Evolutionary conservation across 1,140 invertebrate species (phyloP), one percentile per base, ranked within the genome.

Genomic region (Scaptodrosophila lebanonensis): DNA sequence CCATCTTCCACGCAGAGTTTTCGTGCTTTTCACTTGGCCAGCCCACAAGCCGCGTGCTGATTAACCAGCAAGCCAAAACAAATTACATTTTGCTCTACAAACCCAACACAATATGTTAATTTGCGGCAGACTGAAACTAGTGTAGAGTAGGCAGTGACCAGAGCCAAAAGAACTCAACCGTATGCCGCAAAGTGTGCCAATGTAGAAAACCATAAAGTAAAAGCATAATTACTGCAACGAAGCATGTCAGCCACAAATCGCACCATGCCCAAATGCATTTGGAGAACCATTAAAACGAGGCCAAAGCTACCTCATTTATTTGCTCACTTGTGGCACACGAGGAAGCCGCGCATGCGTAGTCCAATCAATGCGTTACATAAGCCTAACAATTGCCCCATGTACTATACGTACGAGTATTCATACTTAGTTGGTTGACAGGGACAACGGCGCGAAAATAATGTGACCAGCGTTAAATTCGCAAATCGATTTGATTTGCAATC

Each of bases 401-500:
- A n/a, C n/a, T n/a, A n/a, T n/a, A n/a, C n/a, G n/a, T n/a, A n/a
- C n/a, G n/a, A n/a, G n/a, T n/a, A n/a, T n/a, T n/a, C 20, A 36
- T 33, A 39, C 20, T 7, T 25, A 42, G 27, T 75, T 77, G 63
- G 54, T 49, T 72, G 72, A 79, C 51, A 66, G 63, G 17, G 30
- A 11, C 11, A 44, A 44, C 42, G 48, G 50, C 58, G 51, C 44
- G 39, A 68, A 65, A 77, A 69, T 73, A 77, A 77, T 83, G 73
- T 54, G 75, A 79, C 69, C 75, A 66, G 76, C 75, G 76, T 69
- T 82, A 79, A 79, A 82, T 79, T 69, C 50, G 53, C 57, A 44
- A 82, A 79, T 83, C 76, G 76, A 79, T 79, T 79, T 79, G 75
- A 79, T 79, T 79, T 75, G 75, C 76, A 66, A 68, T 70, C 69